phyloP scores from a whole-genome alignment of 2,888 invertebrate species.

The Tridacna crocea region DNA sequence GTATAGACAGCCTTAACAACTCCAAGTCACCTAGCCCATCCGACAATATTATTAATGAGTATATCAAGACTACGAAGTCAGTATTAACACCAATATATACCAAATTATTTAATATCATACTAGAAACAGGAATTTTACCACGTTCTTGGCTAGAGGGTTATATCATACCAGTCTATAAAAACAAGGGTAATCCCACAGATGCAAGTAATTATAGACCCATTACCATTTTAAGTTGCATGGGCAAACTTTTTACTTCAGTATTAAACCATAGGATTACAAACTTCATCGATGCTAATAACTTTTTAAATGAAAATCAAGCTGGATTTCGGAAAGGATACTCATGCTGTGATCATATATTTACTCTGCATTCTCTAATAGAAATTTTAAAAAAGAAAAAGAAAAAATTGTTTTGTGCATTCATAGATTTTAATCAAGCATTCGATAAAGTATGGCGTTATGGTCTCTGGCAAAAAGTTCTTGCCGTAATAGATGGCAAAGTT shows the following conservation, averaged over 20 bases:
- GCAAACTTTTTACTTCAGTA: slow-evolving; percentile 48
- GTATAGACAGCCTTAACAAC: slow-evolving; percentile 18
- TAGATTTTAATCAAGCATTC: slow-evolving; percentile 39
- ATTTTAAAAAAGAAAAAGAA: slow-evolving; percentile 27
- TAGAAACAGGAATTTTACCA: slow-evolving; percentile 5
- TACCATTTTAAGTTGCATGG: slow-evolving; percentile 38
- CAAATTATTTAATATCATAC: slow-evolving; percentile 9
- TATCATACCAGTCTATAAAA: slow-evolving; percentile 35
- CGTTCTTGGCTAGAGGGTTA: slow-evolving; percentile 30
- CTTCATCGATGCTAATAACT: slow-evolving; percentile 21
- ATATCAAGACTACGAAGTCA: slow-evolving; percentile 29
- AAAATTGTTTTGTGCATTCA: slow-evolving; percentile 35
- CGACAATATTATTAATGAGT: slow-evolving; percentile 30
- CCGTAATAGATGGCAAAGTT: slow-evolving; percentile 27
- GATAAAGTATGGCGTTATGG: slow-evolving; percentile 33
- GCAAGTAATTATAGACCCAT: slow-evolving; percentile 40
- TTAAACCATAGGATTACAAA: slow-evolving; percentile 31
- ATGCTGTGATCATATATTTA: slow-evolving; percentile 41
- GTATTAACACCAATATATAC: not conserved
- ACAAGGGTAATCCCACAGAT: slow-evolving; percentile 30
- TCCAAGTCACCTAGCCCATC: slow-evolving; percentile 10
- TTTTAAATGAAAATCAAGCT: slow-evolving; percentile 41
- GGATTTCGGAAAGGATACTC: slow-evolving; percentile 35
- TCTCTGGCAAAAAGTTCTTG: slow-evolving; percentile 30
- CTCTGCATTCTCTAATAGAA: slow-evolving; percentile 19